Evolutionary conservation across 2,888 invertebrate genomes (phyloP).

Genomic region (Synergus umbraculus): DNA sequence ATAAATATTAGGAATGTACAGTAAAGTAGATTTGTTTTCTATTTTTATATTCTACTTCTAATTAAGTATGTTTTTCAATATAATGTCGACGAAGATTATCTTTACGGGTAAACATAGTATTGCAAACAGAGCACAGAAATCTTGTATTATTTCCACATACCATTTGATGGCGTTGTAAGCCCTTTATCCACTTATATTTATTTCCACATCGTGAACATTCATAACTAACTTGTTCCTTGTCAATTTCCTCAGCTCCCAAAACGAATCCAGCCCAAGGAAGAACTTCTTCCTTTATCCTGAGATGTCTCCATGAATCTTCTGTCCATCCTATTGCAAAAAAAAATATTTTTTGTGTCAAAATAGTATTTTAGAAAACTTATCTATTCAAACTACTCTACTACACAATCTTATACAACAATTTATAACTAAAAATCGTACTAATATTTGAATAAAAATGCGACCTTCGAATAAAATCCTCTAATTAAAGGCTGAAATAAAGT

Average conservation of each 20-base stretch:
- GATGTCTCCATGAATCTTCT: conserved; percentile 2
- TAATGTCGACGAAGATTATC: conserved; percentile 22
- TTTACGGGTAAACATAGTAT: conserved; percentile 25
- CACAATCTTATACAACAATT: neutral
- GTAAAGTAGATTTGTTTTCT: neutral
- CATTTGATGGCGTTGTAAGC: conserved; percentile 34
- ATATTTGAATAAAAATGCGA: neutral
- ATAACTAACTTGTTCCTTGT: conserved; percentile 12
- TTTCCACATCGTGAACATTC: conserved; percentile 42
- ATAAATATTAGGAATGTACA: neutral
- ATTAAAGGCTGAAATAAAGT: neutral
- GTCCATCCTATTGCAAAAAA: conserved; percentile 16
- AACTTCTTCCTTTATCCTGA: neutral
- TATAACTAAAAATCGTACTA: neutral
- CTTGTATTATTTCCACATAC: conserved; percentile 39
- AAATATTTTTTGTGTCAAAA: neutral
- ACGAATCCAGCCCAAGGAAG: conserved; percentile 7
- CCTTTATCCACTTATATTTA: conserved; percentile 40
- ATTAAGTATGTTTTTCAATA: conserved; percentile 10
- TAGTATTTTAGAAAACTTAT: neutral
- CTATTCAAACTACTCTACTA: conserved; percentile 2
- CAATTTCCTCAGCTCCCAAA: neutral
- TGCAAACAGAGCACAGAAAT: conserved; percentile 38
- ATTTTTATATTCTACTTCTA: neutral
- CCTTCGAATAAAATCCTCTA: neutral